These are phyloP conservation scores for Ormyrus pomaceus DNA, from an alignment of 2,888 invertebrate genomes.

Conservation along the genomic window DNA sequence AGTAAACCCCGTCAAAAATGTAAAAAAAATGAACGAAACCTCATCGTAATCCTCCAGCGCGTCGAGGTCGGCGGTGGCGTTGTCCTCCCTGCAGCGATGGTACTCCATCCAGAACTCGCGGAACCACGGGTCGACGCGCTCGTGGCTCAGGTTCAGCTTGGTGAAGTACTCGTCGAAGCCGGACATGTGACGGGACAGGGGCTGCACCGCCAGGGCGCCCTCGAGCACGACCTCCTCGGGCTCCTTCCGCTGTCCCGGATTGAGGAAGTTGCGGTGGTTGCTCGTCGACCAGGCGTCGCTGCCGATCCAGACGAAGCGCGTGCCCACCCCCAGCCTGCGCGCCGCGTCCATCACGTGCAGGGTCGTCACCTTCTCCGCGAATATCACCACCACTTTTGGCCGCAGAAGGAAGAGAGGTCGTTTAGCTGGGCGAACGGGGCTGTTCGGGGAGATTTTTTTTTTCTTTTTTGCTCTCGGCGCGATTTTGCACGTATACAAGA, in stretches of 20 bases:
- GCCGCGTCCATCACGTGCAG: slow-evolving; percentile 75
- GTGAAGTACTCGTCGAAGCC: slow-evolving; percentile 78
- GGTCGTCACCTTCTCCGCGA: slow-evolving; percentile 76
- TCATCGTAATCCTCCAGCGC: neutral
- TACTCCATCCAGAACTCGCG: slow-evolving; percentile 76
- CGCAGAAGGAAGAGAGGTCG: too few species aligned
- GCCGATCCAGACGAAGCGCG: slow-evolving; percentile 77
- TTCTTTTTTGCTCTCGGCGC: too few species aligned
- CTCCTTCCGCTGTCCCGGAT: slow-evolving; percentile 49
- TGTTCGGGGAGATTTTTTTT: too few species aligned
- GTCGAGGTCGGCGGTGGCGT: neutral
- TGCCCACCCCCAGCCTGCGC: slow-evolving; percentile 65
- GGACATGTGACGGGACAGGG: slow-evolving; percentile 73
- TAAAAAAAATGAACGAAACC: neutral
- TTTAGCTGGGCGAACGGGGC: too few species aligned
- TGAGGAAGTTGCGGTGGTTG: slow-evolving; percentile 62
- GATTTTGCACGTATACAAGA: too few species aligned
- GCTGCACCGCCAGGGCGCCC: slow-evolving; percentile 78
- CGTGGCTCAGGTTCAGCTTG: slow-evolving; percentile 69
- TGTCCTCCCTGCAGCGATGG: slow-evolving; percentile 63
- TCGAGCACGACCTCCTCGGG: slow-evolving; percentile 73
- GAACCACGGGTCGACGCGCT: slow-evolving; percentile 77
- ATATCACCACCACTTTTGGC: slow-evolving; percentile 77
- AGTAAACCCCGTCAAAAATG: too few species aligned
- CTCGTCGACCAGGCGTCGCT: slow-evolving; percentile 77